These are phyloP conservation scores for Trichonephila inaurata DNA, from an alignment of 1,140 invertebrate species.

Conservation along the genomic window DNA sequence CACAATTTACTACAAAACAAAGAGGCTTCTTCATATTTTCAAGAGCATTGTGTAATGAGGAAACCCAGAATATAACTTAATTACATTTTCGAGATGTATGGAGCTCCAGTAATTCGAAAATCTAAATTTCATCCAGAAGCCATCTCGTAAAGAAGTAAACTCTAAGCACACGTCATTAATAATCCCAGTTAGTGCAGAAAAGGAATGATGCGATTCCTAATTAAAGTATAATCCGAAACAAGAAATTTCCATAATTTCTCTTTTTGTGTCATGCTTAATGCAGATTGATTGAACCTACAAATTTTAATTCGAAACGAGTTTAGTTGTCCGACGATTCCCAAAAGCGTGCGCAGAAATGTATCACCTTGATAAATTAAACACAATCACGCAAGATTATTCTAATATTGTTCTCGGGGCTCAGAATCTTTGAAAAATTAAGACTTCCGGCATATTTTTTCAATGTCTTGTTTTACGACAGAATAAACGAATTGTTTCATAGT, in stretches of 20 bases:
- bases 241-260: background rate
- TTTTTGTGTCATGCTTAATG: constrained; percentile 8
- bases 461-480: background rate
- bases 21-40: no score
- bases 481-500: background rate
- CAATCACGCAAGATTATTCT: background rate
- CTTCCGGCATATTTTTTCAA: background rate
- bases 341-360: background rate
- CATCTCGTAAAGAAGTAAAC: background rate
- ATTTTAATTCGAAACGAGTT: background rate
- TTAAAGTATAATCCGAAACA: background rate
- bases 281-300: background rate
- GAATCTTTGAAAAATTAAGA: background rate
- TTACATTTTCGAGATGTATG: no score
- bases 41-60: no score
- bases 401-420: background rate
- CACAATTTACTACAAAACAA: no score
- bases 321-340: background rate
- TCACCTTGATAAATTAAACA: background rate
- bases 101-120: no score
- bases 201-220: background rate
- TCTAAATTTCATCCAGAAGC: background rate
- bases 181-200: background rate
- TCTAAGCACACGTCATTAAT: background rate
- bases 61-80: no score